These are phyloP conservation scores for Hemiscyllium ocellatum DNA, from an alignment of 2,113 vertebrate species.

Conservation along the genomic window DNA sequence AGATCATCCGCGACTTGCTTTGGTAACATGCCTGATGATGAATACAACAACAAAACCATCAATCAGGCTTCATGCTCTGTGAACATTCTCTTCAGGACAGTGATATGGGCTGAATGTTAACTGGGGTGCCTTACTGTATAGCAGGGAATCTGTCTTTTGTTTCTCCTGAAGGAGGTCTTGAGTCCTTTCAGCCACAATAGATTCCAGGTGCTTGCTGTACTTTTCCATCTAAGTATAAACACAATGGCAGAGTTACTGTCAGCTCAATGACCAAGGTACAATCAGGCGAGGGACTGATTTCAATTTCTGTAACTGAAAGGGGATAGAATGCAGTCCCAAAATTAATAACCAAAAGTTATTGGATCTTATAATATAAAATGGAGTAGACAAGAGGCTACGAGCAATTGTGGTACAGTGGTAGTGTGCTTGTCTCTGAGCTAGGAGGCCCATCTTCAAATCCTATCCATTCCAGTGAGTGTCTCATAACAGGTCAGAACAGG, in stretches of 20 bases:
- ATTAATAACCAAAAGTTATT: neutral
- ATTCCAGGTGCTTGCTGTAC: conserved; percentile 68
- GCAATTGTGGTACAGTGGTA: no score
- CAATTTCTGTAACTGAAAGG: neutral
- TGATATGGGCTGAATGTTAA: neutral
- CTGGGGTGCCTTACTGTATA: conserved; percentile 55
- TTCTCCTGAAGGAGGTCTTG: conserved; percentile 67
- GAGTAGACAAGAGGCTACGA: neutral
- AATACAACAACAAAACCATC: neutral
- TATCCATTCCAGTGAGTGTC: no score
- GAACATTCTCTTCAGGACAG: neutral
- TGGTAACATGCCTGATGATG: conserved; percentile 57
- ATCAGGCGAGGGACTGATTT: neutral
- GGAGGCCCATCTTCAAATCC: no score
- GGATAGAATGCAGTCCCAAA: neutral
- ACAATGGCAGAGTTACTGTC: neutral
- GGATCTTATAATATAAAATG: neutral
- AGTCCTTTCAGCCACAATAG: conserved; percentile 61
- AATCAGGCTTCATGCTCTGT: neutral
- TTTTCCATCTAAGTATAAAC: conserved; percentile 61
- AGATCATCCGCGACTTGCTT: conserved; percentile 63
- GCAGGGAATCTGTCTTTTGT: conserved; percentile 61
- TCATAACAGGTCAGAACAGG: no score
- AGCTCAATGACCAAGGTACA: neutral
- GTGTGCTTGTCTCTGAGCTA: no score